Conservation (phyloP, 1,140 invertebrate genomes). For the Mactra quadrangularis region DNA sequence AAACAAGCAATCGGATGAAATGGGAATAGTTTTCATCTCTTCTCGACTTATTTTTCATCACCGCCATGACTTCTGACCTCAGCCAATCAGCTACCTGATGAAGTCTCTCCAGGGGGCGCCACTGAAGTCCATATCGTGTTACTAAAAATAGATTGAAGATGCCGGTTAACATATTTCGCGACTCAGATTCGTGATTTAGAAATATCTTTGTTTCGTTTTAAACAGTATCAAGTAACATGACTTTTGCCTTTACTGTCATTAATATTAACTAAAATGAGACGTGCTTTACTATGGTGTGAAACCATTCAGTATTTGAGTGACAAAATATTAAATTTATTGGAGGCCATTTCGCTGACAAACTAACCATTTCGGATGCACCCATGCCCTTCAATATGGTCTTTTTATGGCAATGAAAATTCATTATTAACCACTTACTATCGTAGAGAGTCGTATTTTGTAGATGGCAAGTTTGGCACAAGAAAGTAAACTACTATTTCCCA, state of each 20-base stretch:
- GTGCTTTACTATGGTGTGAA: no score
- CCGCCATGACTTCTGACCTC: conserved; percentile 47
- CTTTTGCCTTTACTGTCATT: conserved; percentile 6
- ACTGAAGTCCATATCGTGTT: conserved; percentile 29
- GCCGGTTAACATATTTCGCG: conserved; percentile 38
- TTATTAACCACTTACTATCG: no score
- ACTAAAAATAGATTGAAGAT: conserved; percentile 33
- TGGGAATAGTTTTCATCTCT: background rate
- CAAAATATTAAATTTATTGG: no score
- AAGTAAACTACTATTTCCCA: no score
- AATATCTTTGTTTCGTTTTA: conserved; percentile 26
- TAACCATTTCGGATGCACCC: no score
- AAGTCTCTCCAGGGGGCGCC: conserved; percentile 35
- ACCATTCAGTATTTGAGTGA: no score
- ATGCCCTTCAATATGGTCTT: no score
- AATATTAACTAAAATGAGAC: background rate
- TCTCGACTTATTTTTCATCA: conserved; percentile 45
- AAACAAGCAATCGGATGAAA: background rate
- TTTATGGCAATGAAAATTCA: no score
- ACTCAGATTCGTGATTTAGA: conserved; percentile 37
- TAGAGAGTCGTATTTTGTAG: no score
- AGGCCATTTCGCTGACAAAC: no score
- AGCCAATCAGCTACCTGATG: conserved; percentile 43
- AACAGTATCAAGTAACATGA: conserved; percentile 33
- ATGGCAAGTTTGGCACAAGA: no score